These are phyloP conservation scores for Zoanthus sansibaricus DNA, from an alignment of 92 coral and sea anemone species.

Conservation along the genomic window DNA sequence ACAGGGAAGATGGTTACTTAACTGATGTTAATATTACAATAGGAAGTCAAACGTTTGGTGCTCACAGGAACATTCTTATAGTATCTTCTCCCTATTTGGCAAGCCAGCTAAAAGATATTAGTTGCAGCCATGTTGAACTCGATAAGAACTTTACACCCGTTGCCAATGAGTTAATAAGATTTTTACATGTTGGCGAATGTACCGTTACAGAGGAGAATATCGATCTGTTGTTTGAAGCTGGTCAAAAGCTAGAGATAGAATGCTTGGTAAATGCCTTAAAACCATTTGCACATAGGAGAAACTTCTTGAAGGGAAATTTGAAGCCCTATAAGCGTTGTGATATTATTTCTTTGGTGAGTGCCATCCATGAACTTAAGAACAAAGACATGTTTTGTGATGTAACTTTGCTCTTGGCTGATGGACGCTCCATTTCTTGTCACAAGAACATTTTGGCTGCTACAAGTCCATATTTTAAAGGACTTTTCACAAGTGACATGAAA, in stretches of 20 bases:
- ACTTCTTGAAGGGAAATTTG: conserved; percentile 25
- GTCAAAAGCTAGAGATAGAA: conserved; percentile 43
- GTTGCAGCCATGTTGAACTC: conserved; percentile 35
- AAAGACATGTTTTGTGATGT: conserved; percentile 63
- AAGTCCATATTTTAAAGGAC: conserved; percentile 68
- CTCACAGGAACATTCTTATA: conserved; percentile 59
- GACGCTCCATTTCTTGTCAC: conserved; percentile 52
- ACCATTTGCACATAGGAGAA: conserved; percentile 27
- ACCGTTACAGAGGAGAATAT: conserved; percentile 45
- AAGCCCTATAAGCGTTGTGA: conserved; percentile 39
- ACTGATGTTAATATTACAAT: conserved; percentile 57
- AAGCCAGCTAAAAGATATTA: conserved; percentile 39
- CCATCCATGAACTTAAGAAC: conserved; percentile 29
- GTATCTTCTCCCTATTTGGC: conserved; percentile 44
- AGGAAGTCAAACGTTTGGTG: conserved; percentile 45
- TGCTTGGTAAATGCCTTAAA: conserved; percentile 24
- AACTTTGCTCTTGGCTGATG: conserved; percentile 51
- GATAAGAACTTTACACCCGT: conserved; percentile 50
- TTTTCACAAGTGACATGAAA: conserved; percentile 65
- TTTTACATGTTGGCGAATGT: conserved; percentile 61
- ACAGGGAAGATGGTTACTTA: conserved; percentile 36
- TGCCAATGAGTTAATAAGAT: conserved; percentile 45
- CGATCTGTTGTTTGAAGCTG: conserved; percentile 39
- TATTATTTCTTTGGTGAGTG: conserved; percentile 33
- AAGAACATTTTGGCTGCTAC: conserved; percentile 68